Conservation (phyloP, 2,113 vertebrate genomes). For the Tamias sibiricus region DNA sequence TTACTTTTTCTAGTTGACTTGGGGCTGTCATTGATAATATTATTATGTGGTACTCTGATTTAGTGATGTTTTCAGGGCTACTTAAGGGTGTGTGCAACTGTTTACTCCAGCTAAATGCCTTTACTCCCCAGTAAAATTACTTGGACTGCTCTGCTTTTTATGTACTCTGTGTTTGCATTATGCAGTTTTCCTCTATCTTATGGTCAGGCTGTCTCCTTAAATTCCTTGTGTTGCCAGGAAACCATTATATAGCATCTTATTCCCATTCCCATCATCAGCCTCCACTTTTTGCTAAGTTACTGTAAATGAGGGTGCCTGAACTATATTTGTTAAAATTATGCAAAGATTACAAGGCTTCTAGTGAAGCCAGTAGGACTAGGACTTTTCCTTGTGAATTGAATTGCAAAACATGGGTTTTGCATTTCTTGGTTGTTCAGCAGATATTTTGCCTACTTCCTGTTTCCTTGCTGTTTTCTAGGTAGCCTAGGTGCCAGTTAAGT, state of each 20-base stretch:
- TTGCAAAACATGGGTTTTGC: not conserved
- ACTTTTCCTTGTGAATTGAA: not conserved
- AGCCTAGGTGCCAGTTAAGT: constrained; percentile 18
- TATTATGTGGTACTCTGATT: not conserved
- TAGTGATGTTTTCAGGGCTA: constrained; percentile 42
- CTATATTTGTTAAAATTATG: constrained; percentile 37
- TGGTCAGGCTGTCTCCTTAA: constrained; percentile 31
- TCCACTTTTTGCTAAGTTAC: constrained; percentile 9
- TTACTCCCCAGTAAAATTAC: not conserved
- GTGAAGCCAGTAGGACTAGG: not conserved
- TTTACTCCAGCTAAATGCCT: not conserved
- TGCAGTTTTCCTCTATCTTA: not conserved
- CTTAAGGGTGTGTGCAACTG: not conserved
- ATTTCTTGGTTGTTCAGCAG: constrained; percentile 5
- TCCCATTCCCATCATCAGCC: not conserved
- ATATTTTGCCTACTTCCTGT: not conserved
- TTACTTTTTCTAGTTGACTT: constrained; percentile 63
- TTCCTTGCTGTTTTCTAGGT: constrained; percentile 15
- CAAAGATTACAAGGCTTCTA: constrained; percentile 8
- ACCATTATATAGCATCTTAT: not conserved
- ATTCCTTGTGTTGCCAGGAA: constrained; percentile 46
- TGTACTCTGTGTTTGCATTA: constrained; percentile 35
- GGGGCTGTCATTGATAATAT: constrained; percentile 11
- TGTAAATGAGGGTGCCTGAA: not conserved
- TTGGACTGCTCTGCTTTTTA: constrained; percentile 49